phyloP scores from a whole-genome alignment of 1,140 invertebrate species.

The Yoshiicerus persimilis region DNA sequence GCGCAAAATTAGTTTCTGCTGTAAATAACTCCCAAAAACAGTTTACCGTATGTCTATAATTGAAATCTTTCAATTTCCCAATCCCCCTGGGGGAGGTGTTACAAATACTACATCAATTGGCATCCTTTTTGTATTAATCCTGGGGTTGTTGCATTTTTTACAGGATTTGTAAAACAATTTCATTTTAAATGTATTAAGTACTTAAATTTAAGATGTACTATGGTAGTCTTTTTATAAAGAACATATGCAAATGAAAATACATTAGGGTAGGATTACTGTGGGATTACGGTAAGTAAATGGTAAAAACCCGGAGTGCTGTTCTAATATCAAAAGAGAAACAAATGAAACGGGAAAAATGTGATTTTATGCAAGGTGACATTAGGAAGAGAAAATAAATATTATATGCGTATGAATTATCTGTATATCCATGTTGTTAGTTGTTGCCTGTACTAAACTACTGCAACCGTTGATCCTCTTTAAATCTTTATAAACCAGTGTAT shows the following conservation, averaged over 20 bases:
- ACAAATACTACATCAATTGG: too few species aligned
- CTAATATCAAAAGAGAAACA: not conserved
- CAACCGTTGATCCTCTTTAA: not conserved
- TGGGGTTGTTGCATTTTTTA: too few species aligned
- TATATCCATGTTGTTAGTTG: not conserved
- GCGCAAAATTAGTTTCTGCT: too few species aligned
- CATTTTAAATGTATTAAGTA: too few species aligned
- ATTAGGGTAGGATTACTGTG: not conserved
- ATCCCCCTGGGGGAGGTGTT: too few species aligned
- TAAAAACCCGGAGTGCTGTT: not conserved
- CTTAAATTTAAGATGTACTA: too few species aligned
- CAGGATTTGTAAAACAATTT: too few species aligned
- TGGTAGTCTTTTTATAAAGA: not conserved
- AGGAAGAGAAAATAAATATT: not conserved
- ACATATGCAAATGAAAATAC: not conserved
- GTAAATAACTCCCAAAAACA: too few species aligned
- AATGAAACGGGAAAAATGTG: not conserved
- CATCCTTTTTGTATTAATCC: too few species aligned
- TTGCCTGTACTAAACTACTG: not conserved
- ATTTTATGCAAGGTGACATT: not conserved
- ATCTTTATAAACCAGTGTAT: not conserved
- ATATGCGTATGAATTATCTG: not conserved
- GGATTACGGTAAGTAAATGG: too few species aligned
- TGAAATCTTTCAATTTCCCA: too few species aligned
- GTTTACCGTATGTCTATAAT: too few species aligned